These are phyloP conservation scores for Pogonomyrmex barbatus DNA, from an alignment of 1,140 invertebrate species.

Conservation along the genomic window DNA sequence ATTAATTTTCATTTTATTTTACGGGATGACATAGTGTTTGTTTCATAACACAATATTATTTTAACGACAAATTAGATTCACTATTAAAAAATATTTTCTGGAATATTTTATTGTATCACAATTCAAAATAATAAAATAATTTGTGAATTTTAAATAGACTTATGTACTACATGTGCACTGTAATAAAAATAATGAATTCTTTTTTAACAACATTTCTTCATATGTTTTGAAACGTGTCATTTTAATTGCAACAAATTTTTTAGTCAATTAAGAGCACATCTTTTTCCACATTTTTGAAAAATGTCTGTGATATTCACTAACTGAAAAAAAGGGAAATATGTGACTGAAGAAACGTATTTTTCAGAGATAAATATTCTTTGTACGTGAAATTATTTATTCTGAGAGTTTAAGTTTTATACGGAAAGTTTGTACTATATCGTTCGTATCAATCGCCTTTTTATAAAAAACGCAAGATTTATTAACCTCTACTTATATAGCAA, in stretches of 20 bases:
- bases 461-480: slow-evolving; percentile 33
- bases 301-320: neutral
- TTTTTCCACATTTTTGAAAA: slow-evolving; percentile 4
- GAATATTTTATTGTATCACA: slow-evolving; percentile 12
- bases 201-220: neutral
- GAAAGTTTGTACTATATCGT: slow-evolving; percentile 8
- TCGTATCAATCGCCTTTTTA: slow-evolving; percentile 11
- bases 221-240: slow-evolving; percentile 23
- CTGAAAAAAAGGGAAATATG: neutral
- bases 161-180: neutral
- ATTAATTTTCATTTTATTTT: slow-evolving; percentile 33
- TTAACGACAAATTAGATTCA: neutral
- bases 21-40: neutral
- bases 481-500: neutral
- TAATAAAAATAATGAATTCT: neutral
- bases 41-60: slow-evolving; percentile 3
- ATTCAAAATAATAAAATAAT: slow-evolving; percentile 25
- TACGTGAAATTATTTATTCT: slow-evolving; percentile 8
- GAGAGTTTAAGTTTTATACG: slow-evolving; percentile 11
- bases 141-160: slow-evolving; percentile 12
- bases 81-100: slow-evolving; percentile 1
- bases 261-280: neutral
- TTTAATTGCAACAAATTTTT: neutral
- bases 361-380: neutral
- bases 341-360: neutral